phyloP scores from a whole-genome alignment of 2,797 vertebrate genomes.

The Fistularia commersonii region DNA sequence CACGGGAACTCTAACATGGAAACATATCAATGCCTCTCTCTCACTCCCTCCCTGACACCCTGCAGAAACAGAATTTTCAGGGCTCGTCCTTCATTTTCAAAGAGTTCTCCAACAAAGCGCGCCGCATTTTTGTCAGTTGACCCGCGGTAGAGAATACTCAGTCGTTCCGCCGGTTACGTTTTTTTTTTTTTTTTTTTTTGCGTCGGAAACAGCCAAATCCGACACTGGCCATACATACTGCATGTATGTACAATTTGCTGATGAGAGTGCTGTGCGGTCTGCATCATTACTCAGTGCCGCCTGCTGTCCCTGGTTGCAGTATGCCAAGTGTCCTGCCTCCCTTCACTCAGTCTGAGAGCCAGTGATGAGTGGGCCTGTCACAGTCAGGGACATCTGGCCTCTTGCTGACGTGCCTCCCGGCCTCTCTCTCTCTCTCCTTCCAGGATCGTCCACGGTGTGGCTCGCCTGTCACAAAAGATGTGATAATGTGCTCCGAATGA shows the following conservation, averaged over 20 bases:
- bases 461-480: conserved; percentile 70
- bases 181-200: background rate
- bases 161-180: background rate
- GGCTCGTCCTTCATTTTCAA: conserved; percentile 37
- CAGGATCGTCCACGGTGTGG: conserved; percentile 63
- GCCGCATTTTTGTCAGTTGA: conserved; percentile 14
- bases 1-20: conserved; percentile 67
- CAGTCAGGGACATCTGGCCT: conserved; percentile 74
- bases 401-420: conserved; percentile 65
- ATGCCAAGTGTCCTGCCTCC: conserved; percentile 76
- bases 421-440: conserved; percentile 35
- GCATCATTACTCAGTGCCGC: conserved; percentile 76
- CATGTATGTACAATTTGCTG: conserved; percentile 70
- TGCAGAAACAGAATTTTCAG: conserved; percentile 42
- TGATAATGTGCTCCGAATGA: conserved; percentile 70
- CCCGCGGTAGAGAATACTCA: conserved; percentile 13
- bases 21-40: conserved; percentile 65
- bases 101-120: conserved; percentile 24
- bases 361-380: conserved; percentile 78
- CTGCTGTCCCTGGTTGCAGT: conserved; percentile 72
- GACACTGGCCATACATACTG: conserved; percentile 52
- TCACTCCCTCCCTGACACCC: conserved; percentile 48
- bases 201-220: conserved; percentile 34
- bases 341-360: conserved; percentile 71
- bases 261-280: conserved; percentile 69